Conservation (phyloP, 2,113 vertebrate species). For the Oreochromis spilurus region DNA sequence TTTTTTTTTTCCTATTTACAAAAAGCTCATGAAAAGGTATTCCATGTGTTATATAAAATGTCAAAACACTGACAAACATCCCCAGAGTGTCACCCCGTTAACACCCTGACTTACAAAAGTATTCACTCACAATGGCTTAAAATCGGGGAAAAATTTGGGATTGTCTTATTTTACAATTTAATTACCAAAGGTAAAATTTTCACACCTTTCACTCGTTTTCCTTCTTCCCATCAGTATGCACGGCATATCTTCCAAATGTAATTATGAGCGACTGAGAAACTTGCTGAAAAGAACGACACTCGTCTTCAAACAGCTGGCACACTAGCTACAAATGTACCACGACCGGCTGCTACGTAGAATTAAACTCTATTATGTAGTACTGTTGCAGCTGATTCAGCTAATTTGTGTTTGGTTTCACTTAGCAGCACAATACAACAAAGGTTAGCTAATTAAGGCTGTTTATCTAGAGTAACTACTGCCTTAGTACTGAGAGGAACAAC, state of each 20-base stretch:
- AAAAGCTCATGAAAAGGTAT: background rate
- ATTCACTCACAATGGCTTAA: background rate
- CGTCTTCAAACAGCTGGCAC: background rate
- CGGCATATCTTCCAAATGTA: background rate
- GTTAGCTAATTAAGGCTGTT: background rate
- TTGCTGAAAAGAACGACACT: accelerated
- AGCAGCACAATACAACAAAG: background rate
- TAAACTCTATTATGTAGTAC: background rate
- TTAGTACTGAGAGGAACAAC: background rate
- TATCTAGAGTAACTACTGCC: background rate
- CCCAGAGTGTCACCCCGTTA: background rate
- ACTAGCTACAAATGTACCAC: background rate
- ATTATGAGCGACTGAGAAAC: background rate
- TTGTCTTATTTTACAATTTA: background rate
- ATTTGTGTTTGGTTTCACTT: background rate
- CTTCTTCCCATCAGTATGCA: background rate
- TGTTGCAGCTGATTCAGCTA: background rate
- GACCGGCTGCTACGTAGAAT: background rate
- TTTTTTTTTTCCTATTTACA: background rate
- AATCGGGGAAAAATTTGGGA: accelerated
- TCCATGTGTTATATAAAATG: background rate
- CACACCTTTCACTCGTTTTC: background rate
- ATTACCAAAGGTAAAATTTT: background rate
- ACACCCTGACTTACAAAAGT: background rate
- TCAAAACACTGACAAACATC: background rate